phyloP scores from a whole-genome alignment of 2,113 vertebrate genomes.

The Alligator mississippiensis region DNA sequence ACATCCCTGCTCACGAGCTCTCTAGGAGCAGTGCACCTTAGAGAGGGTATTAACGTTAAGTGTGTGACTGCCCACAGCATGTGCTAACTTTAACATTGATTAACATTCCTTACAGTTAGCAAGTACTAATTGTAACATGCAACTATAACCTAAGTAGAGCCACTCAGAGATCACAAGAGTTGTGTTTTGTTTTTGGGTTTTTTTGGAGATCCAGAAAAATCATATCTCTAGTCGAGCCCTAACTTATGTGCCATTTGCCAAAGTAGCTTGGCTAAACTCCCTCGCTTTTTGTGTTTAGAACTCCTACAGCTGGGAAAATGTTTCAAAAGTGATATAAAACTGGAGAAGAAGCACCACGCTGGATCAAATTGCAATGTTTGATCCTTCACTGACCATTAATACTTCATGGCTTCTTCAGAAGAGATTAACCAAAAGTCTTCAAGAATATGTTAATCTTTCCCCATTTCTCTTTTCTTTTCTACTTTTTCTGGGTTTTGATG shows the following conservation, averaged over 20 bases:
- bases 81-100: too few relatives aligned
- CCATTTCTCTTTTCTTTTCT: neutral
- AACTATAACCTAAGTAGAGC: neutral
- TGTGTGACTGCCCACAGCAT: too few relatives aligned
- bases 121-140: too few relatives aligned
- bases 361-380: neutral
- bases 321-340: neutral
- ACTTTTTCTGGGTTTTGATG: neutral
- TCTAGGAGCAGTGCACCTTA: too few relatives aligned
- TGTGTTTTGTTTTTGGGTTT: neutral
- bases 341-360: neutral
- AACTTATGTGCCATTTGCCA: neutral
- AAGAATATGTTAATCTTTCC: neutral
- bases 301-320: neutral
- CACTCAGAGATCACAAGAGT: neutral
- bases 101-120: neutral
- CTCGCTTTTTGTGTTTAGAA: neutral
- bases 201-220: too few relatives aligned
- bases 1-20: too few relatives aligned
- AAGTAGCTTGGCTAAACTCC: neutral
- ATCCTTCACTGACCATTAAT: neutral
- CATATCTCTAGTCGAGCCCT: too few relatives aligned
- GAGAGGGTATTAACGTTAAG: too few relatives aligned
- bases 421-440: neutral
- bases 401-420: neutral